These are phyloP conservation scores for Drosophila seguyi DNA, from an alignment of 1,140 invertebrate genomes.

Conservation along the genomic window DNA sequence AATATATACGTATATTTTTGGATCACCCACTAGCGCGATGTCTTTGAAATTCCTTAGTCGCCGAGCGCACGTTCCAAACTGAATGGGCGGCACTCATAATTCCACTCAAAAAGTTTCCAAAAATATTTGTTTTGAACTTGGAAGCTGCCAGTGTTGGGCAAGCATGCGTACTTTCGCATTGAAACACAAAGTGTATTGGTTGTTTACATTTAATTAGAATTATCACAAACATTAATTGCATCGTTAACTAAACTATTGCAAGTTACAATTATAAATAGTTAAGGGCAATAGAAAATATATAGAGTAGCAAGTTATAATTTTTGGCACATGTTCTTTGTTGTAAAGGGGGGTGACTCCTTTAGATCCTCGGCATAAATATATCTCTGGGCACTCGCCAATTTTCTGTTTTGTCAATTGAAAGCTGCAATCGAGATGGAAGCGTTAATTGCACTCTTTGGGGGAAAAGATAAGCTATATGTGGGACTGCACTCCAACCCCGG, in stretches of 20 bases:
- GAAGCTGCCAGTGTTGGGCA: constrained; percentile 55
- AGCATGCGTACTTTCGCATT: constrained; percentile 2
- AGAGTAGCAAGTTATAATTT: constrained; percentile 45
- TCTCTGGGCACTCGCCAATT: constrained; percentile 20
- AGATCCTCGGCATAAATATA: constrained; percentile 19
- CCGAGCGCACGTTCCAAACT: constrained; percentile 53
- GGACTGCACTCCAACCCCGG: constrained; percentile 24
- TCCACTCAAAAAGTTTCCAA: constrained; percentile 71
- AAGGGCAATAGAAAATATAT: constrained; percentile 61
- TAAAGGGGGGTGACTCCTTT: constrained; percentile 14
- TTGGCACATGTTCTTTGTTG: constrained; percentile 63
- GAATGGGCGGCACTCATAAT: constrained; percentile 20
- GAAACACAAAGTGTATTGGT: neutral
- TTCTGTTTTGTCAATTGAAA: constrained; percentile 11
- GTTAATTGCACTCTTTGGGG: neutral
- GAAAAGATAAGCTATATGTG: constrained; percentile 9
- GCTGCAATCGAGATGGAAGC: constrained; percentile 20
- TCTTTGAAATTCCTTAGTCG: constrained; percentile 28
- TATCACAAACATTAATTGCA: constrained; percentile 77
- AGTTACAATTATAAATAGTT: constrained; percentile 66
- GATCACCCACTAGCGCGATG: constrained; percentile 32
- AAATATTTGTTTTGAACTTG: constrained; percentile 49
- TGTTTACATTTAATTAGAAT: constrained; percentile 66
- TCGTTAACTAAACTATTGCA: constrained; percentile 63
- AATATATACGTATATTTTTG: constrained; percentile 57